These are phyloP conservation scores for Antrozous pallidus DNA, from an alignment of 2,797 vertebrate genomes.

Conservation along the genomic window DNA sequence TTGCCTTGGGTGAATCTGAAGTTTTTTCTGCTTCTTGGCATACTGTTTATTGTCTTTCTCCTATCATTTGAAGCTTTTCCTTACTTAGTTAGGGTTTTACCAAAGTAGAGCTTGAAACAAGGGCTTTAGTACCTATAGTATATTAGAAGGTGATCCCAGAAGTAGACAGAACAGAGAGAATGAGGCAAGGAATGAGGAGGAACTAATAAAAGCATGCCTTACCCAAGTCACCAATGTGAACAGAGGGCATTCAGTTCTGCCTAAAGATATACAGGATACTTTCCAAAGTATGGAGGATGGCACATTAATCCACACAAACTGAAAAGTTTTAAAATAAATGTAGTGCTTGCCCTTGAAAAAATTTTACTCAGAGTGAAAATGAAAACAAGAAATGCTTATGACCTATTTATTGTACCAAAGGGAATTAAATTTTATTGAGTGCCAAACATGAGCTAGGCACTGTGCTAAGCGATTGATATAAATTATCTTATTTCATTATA, in stretches of 20 bases:
- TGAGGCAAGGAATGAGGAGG: not conserved
- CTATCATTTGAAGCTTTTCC: not conserved
- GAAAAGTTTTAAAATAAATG: not conserved
- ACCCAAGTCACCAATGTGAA: fast-evolving
- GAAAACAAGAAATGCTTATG: conserved; percentile 59
- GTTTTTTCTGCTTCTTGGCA: not conserved
- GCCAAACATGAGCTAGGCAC: not conserved
- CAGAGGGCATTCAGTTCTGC: not conserved
- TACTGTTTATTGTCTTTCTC: not conserved
- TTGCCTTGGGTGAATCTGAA: not conserved
- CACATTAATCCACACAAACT: not conserved
- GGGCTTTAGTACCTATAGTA: not conserved
- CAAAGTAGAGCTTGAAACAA: not conserved
- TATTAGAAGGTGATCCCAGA: not conserved
- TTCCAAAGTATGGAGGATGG: not conserved
- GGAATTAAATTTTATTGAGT: conserved; percentile 49
- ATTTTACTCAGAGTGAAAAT: conserved; percentile 34
- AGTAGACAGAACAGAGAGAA: not conserved
- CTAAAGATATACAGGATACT: not conserved
- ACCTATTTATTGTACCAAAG: conserved; percentile 42
- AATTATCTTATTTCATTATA: conserved; percentile 17
- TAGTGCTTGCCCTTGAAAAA: conserved; percentile 51
- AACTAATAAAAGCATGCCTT: not conserved
- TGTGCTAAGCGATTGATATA: not conserved
- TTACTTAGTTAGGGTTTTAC: not conserved